Percentiles rank a stretch among this genome's conserved stretches.
Evolutionary conservation across 2,113 vertebrate genomes (phyloP).

Genomic region (Falcunculus frontatus): DNA sequence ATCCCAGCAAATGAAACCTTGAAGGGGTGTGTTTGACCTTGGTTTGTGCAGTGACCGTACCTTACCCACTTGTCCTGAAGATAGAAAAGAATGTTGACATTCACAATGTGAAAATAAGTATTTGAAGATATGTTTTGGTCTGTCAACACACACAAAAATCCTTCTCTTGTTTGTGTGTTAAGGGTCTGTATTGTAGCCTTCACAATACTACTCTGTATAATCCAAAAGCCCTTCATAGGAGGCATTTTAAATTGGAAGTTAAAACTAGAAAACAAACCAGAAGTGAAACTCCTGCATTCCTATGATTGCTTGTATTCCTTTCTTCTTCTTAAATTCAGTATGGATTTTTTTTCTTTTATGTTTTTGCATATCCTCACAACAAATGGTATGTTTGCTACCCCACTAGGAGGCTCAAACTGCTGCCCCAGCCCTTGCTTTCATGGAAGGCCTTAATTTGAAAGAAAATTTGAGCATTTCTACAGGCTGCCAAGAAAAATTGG

Average conservation of each 20-base stretch:
- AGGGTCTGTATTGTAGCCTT: background rate
- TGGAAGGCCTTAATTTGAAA: background rate
- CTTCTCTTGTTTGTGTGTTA: background rate
- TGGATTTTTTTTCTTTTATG: background rate
- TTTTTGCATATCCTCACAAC: background rate
- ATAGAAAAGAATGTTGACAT: conserved; percentile 27
- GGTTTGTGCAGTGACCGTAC: background rate
- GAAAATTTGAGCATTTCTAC: background rate
- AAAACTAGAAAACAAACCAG: background rate
- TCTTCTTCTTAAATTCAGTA: background rate
- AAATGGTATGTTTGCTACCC: background rate
- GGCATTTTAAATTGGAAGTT: background rate
- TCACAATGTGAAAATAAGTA: conserved; percentile 44
- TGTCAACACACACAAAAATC: conserved; percentile 40
- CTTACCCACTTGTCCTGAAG: conserved; percentile 19
- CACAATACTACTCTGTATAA: background rate
- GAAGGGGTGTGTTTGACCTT: conserved; percentile 41
- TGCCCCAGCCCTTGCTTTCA: background rate
- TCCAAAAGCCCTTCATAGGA: background rate
- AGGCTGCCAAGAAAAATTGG: background rate
- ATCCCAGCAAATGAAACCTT: background rate
- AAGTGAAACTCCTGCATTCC: background rate
- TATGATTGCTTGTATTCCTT: background rate
- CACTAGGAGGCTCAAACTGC: background rate
- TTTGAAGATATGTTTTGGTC: conserved; percentile 45